Evolutionary conservation across 2,113 vertebrate genomes (phyloP).

Genomic region (Phoenicopterus ruber): DNA sequence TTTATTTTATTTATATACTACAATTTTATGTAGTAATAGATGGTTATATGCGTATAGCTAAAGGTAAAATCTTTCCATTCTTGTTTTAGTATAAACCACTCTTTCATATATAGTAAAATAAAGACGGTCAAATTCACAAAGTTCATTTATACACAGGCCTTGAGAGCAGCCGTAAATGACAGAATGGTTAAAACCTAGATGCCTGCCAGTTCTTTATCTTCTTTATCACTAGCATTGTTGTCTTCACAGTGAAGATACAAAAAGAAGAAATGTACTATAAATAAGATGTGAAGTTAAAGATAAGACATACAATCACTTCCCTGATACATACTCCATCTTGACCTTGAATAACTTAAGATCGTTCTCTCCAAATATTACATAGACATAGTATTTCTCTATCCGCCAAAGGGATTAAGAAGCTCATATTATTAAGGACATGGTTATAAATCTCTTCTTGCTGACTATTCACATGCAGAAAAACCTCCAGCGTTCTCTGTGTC

Average conservation of each 20-base stretch:
- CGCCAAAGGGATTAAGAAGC: neutral
- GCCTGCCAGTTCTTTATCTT: neutral
- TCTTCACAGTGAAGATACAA: neutral
- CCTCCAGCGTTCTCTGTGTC: neutral
- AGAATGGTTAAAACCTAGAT: neutral
- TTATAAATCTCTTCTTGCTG: neutral
- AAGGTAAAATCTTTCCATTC: neutral
- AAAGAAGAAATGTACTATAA: conserved; percentile 2
- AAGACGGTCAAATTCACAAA: neutral
- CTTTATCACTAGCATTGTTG: neutral
- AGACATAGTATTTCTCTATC: neutral
- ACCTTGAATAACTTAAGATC: conserved; percentile 9
- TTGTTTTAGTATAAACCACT: neutral
- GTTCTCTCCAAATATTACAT: neutral
- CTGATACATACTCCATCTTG: neutral
- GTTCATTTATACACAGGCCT: neutral
- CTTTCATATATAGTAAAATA: neutral
- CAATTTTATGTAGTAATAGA: neutral
- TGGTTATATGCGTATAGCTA: neutral
- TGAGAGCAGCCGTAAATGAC: neutral
- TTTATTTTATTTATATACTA: neutral
- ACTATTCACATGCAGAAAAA: neutral
- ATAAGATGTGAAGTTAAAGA: neutral
- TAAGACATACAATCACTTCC: neutral
- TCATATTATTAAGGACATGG: neutral